Evolutionary conservation across 2,113 vertebrate genomes (phyloP), one percentile per base, ranked within the genome.

Genomic region (Eira barbara): DNA sequence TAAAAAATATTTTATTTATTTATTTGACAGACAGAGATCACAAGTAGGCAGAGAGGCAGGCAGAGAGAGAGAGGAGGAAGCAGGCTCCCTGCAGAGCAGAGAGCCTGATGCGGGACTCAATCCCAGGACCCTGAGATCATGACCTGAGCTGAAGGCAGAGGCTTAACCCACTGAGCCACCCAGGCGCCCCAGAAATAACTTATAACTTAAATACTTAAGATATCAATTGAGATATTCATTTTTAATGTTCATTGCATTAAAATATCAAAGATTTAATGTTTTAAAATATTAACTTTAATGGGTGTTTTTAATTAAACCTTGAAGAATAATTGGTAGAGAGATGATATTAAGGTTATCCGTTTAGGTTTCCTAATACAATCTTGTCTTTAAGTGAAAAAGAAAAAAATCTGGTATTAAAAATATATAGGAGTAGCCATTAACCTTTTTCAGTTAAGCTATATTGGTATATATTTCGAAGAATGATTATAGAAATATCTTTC

Each of bases 241-340:
- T 79, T 82, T 59, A 69, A 55, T 36, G n/a, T 42, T 45, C 21
- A 61, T 45, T 93, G 31, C 9, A 67, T 45, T 84, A 92, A 78
- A 94, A 73, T 71, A n/a, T 49, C 13, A 57, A 92, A 94, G 91
- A 84, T 59, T 47, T 27, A 63, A 39, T 69, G 20, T 8, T 92
- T 94, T 94, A 67, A 47, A 55, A 76, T 63, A 78, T 31, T 92
- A 81, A 36, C 76, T 82, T 57, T 96, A 65, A 97, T 31, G 59
- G 59, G 73, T 42, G 0, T 61, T 97, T 97, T 61, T 11, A 79
- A 52, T 71, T 9, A 89, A 63, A 57, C 10, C 29, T 94, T 78
- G 34, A 86, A 91, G 52, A 13, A 73, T 57, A 55, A 78, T 42
- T 47, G 20, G 20, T 47, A 57, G 27, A 81, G n/a, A 84, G 21